These are phyloP conservation scores for Drosophila melanica DNA, from an alignment of 1,140 invertebrate species.

Conservation along the genomic window DNA sequence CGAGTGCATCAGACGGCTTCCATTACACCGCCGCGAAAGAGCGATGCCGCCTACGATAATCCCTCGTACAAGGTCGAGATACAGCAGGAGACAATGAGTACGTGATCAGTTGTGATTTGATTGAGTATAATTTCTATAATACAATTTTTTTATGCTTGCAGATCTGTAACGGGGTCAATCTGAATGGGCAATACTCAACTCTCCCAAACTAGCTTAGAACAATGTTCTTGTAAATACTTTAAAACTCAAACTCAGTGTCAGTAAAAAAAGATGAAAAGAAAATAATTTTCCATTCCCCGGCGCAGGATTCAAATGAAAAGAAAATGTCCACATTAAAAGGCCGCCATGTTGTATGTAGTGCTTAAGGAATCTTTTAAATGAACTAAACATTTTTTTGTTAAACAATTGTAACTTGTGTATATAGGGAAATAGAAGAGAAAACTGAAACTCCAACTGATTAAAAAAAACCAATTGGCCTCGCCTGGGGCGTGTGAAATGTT, in stretches of 20 bases:
- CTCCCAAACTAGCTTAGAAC: conserved; percentile 64
- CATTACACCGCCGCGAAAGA: conserved; percentile 86
- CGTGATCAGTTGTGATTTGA: conserved; percentile 12
- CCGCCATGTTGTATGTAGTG: conserved; percentile 78
- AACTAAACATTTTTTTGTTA: conserved; percentile 52
- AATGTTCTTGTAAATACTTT: conserved; percentile 75
- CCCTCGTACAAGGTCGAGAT: conserved; percentile 97
- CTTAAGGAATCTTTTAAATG: conserved; percentile 62
- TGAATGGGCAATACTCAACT: conserved; percentile 41
- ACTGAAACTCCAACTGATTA: conserved; percentile 47
- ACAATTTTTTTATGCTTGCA: conserved; percentile 25
- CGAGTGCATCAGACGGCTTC: conserved; percentile 88
- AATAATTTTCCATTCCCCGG: conserved; percentile 45
- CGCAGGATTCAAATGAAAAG: conserved; percentile 38
- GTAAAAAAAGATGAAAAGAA: conserved; percentile 42
- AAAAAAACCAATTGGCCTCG: conserved; percentile 45
- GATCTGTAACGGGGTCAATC: conserved; percentile 74
- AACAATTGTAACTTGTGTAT: conserved; percentile 77
- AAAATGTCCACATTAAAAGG: conserved; percentile 41
- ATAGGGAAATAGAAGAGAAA: conserved; percentile 61
- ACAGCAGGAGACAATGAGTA: conserved; percentile 95
- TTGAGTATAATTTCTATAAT: not conserved
- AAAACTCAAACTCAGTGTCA: conserved; percentile 75
- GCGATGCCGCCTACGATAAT: conserved; percentile 92
- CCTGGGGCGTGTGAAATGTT: conserved; percentile 43